phyloP scores from a whole-genome alignment of 1,140 invertebrate species.

The Doryteuthis pealeii region DNA sequence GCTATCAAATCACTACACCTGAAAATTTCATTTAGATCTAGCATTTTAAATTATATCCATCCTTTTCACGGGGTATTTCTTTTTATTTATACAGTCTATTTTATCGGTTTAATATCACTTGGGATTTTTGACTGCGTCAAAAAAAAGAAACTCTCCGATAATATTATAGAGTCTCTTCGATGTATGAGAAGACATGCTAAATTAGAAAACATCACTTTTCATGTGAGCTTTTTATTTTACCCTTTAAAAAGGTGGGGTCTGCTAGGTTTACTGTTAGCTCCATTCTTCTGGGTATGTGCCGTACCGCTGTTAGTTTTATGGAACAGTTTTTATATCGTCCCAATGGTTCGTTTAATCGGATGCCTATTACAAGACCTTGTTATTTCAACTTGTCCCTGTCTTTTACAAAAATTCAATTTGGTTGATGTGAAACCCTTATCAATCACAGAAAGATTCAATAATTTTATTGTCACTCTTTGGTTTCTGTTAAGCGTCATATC shows the following conservation, averaged over 20 bases:
- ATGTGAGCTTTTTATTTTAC: slow-evolving; percentile 19
- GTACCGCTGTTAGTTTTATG: slow-evolving; percentile 31
- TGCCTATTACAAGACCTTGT: slow-evolving; percentile 24
- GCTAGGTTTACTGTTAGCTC: slow-evolving; percentile 30
- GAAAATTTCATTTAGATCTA: slow-evolving; percentile 23
- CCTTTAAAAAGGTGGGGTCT: slow-evolving; percentile 32
- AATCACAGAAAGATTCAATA: slow-evolving; percentile 22
- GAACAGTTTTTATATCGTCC: slow-evolving; percentile 20
- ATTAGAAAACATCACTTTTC: too few species aligned
- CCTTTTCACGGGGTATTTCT: slow-evolving; percentile 39
- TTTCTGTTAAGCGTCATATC: slow-evolving; percentile 42
- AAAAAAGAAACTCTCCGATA: too few species aligned
- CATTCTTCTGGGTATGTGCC: slow-evolving; percentile 28
- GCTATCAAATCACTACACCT: slow-evolving; percentile 15
- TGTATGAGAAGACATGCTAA: too few species aligned
- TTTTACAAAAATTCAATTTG: background rate
- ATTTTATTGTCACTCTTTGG: slow-evolving; percentile 30
- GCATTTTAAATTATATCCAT: slow-evolving; percentile 29
- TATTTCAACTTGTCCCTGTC: slow-evolving; percentile 28
- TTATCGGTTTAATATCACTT: slow-evolving; percentile 30
- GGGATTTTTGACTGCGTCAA: too few species aligned
- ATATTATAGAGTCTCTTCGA: too few species aligned
- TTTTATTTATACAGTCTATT: slow-evolving; percentile 30
- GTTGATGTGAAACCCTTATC: background rate
- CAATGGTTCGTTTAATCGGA: slow-evolving; percentile 17